Percentiles rank a stretch among this genome's conserved stretches.
Conservation (phyloP, 2,113 vertebrate genomes). For the Heterocephalus glaber region DNA sequence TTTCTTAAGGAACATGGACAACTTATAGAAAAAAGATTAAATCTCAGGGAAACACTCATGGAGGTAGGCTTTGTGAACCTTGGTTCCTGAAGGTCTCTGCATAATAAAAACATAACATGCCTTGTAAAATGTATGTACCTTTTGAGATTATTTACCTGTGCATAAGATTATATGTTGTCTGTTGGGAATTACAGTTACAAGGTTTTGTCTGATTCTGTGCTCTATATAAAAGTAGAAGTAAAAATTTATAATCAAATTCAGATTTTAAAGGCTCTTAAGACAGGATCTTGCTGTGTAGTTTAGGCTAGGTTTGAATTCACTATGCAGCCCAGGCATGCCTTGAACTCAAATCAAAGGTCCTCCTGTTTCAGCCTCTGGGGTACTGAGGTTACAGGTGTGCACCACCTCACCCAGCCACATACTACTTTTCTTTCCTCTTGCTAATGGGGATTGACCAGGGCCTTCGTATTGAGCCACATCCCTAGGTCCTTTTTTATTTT, state of each 20-base stretch:
- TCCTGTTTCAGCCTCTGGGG: not conserved
- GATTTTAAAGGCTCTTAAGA: not conserved
- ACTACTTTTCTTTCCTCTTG: not conserved
- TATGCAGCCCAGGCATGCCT: not conserved
- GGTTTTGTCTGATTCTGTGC: not conserved
- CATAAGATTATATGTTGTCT: not conserved
- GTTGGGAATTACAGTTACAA: not conserved
- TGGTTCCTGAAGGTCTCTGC: not conserved
- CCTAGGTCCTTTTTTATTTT: not conserved
- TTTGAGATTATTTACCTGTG: not conserved
- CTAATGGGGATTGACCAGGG: not conserved
- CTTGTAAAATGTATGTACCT: not conserved
- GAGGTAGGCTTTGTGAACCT: slow-evolving; percentile 87
- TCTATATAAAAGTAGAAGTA: not conserved
- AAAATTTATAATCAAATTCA: not conserved
- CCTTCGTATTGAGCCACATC: not conserved
- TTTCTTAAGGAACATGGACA: slow-evolving; percentile 99
- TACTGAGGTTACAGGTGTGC: not conserved
- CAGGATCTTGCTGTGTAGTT: not conserved
- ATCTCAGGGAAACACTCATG: slow-evolving; percentile 97
- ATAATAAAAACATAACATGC: not conserved
- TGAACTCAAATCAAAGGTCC: not conserved
- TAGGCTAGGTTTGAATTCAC: too few relatives aligned
- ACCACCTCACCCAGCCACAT: not conserved
- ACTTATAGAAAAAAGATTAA: slow-evolving; percentile 96